These are phyloP conservation scores for Anabas testudineus DNA, from an alignment of 2,797 vertebrate species.

Conservation along the genomic window DNA sequence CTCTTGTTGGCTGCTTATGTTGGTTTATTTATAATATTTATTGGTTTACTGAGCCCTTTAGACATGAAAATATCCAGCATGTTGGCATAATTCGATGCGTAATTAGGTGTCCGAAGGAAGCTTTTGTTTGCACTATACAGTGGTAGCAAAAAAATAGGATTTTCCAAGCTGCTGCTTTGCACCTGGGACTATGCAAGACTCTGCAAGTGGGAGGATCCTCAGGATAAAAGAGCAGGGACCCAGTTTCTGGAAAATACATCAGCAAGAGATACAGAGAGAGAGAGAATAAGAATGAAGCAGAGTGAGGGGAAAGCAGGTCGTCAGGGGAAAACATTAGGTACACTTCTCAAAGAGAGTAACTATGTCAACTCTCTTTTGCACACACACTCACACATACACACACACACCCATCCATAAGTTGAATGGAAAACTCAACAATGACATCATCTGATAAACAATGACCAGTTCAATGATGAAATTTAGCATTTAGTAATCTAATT, in stretches of 20 bases:
- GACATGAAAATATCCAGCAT: neutral
- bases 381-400: neutral
- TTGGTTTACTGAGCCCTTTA: neutral
- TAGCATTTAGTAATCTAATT: neutral
- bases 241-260: constrained; percentile 68
- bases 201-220: constrained; percentile 34
- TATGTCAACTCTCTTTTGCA: neutral
- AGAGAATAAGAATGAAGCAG: constrained; percentile 20
- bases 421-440: constrained; percentile 10
- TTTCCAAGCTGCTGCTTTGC: constrained; percentile 37
- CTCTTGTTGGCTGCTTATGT: neutral
- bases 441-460: neutral
- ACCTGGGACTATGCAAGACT: constrained; percentile 41
- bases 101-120: neutral
- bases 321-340: constrained; percentile 62
- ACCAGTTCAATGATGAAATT: neutral
- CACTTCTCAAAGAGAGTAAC: constrained; percentile 22
- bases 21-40: neutral
- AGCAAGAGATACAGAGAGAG: constrained; percentile 18
- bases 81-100: neutral
- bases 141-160: constrained; percentile 15
- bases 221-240: constrained; percentile 35
- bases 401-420: neutral
- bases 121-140: neutral
- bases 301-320: constrained; percentile 54